Base-by-base conservation (phyloP, 2,888 invertebrate species). In the Acrobasis consociella region DNA sequence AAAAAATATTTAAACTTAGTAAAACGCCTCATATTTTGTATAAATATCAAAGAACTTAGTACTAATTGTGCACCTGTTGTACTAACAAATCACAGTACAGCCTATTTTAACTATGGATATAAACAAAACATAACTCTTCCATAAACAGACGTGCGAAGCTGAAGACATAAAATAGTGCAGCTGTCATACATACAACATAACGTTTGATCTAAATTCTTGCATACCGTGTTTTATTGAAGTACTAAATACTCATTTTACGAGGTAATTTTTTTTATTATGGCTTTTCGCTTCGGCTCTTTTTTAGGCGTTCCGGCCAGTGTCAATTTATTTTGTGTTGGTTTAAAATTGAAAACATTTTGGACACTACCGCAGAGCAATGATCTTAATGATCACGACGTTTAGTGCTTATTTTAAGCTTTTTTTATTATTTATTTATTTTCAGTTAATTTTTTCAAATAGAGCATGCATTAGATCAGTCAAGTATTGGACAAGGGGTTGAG, bases 121-220 rank as follows among this genome's bases (percentile, higher is more conserved):
- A 42, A 42, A 42, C 42, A 42, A 42, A 42, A 42, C 42, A 42
- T 42, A 42, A 42, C 11, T 42, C 42, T 42, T 8, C 42, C 13
- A 42, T 42, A 11, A 42, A 2, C 42, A 42, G 42, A 13, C 42
- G 7, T 31, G 31, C 31, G 7, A 31, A 31, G 46, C n/a, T 46
- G 46, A 13, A 13, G 13, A 31, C 22, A 37, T 52, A 52, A 31
- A 52, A 52, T 52, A 52, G 31, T 37, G 13, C 52, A 52, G 52
- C 52, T 52, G 52, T 37, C 11, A 9, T 9, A 5, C 52, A 37
- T 52, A 31, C 31, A 15, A 49, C n/a, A 15, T 15, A n/a, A 31
- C 52, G 52, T 52, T 52, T 52, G 52, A 52, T 52, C 52, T 52
- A 52, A 52, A 13, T 52, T 52, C 52, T 52, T n/a, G 5, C 50